Base-by-base conservation (phyloP, 2,113 vertebrate species). In the Paramormyrops kingsleyae region DNA sequence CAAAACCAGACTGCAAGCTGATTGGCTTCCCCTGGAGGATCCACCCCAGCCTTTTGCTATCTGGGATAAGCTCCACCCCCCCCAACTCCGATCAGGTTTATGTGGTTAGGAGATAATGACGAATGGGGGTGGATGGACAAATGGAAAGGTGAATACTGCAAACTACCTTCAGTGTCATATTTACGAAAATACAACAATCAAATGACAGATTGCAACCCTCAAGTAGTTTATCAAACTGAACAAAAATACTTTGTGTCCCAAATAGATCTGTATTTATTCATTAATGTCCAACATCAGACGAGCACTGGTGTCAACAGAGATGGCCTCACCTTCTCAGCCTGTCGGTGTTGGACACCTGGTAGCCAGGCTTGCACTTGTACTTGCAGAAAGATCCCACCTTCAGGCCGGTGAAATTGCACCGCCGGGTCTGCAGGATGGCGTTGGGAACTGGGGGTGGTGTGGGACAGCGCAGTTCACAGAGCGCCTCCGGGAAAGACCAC, bases 341-440 rank as follows among this genome's bases (percentile, higher is more conserved):
- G 89, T 97, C 97, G 27, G 96, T 96, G 87, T 89, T 89, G 49
- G 52, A 50, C 4, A 99, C 97, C 0, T 99, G 98, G 94, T 98
- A 98, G 90, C 98, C 99, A 3, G 97, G 98, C 90, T 95, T 98
- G 95, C 98, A 99, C 89, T 98, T 99, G 95, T 99, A 99, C 94
- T 99, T 99, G 97, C 99, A 99, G 91, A 97, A 97, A 0, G 98
- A 97, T 88, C 98, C 99, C 93, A 99, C 98, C 95, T 99, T 99
- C 91, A 99, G 98, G 50, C 96, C 98, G 0, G 97, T 97, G 17
- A 97, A 96, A 0, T 95, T 96, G 92, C 99, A 99, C 13, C 97
- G 97, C 70, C 96, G 94, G 0, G 98, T 99, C 92, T 98, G 98
- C 52, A 99, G 97, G 89, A 97, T 95, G 0, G 99, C 99, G 0